A percentile compares a stretch with the other conserved stretches of the same genome.
phyloP scores from a whole-genome alignment of 2,113 vertebrate genomes.

The Ochotona princeps region DNA sequence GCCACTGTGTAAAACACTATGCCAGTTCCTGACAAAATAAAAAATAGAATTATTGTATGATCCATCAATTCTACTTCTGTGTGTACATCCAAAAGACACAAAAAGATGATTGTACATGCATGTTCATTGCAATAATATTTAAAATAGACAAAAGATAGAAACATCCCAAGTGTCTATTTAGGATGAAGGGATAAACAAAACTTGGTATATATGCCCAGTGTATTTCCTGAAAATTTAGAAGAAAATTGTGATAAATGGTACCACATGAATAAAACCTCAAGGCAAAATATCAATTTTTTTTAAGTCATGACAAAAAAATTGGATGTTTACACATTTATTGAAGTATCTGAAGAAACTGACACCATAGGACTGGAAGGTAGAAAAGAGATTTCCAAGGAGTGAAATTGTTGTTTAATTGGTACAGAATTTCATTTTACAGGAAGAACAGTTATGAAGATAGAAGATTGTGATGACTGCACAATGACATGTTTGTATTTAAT shows the following conservation, averaged over 20 bases:
- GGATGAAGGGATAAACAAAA: not conserved
- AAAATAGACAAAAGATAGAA: not conserved
- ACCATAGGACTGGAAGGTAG: not conserved
- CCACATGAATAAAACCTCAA: not conserved
- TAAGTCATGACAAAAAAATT: not conserved
- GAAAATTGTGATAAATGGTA: too few species aligned
- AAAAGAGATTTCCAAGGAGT: not conserved
- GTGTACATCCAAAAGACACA: too few species aligned
- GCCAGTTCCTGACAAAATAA: not conserved
- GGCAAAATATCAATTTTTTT: not conserved
- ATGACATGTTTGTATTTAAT: not conserved
- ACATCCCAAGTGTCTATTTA: rapidly evolving
- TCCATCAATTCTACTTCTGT: not conserved
- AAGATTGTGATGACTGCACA: not conserved
- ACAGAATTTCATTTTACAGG: not conserved
- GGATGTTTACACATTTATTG: not conserved
- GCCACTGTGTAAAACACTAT: not conserved
- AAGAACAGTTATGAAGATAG: not conserved
- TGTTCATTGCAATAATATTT: not conserved
- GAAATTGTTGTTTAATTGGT: not conserved
- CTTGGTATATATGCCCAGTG: too few species aligned
- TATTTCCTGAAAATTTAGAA: too few species aligned
- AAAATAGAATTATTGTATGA: not conserved
- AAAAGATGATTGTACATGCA: not conserved
- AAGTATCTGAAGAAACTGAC: not conserved